Evolutionary conservation across 2,888 invertebrate species (phyloP).

Genomic region (Leucophenga maculata): DNA sequence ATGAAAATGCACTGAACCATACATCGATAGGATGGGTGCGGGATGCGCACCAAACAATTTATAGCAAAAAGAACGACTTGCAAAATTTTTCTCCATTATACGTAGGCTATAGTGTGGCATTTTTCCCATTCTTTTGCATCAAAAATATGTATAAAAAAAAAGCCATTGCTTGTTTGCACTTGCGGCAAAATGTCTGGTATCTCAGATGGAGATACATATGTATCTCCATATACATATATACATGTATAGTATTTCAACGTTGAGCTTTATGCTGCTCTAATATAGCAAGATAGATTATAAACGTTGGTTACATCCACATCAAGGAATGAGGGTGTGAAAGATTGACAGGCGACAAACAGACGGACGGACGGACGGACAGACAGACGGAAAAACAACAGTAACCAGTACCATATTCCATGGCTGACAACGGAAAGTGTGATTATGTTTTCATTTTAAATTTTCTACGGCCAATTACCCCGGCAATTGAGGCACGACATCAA

Average conservation of each 20-base stretch:
- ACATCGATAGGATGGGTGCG: not conserved
- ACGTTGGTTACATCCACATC: slow-evolving; percentile 42
- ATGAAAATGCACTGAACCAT: slow-evolving; percentile 63
- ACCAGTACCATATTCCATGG: slow-evolving; percentile 19
- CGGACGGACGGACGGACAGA: slow-evolving; percentile 18
- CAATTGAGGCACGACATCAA: slow-evolving; percentile 56
- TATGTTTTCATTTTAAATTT: slow-evolving; percentile 73
- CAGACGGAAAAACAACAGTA: slow-evolving; percentile 35
- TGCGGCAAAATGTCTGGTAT: slow-evolving; percentile 23
- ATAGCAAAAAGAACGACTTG: not conserved
- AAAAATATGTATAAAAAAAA: slow-evolving; percentile 9
- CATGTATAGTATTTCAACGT: slow-evolving; percentile 46
- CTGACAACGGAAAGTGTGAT: slow-evolving; percentile 67
- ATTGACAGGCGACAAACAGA: slow-evolving; percentile 24
- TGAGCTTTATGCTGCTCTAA: slow-evolving; percentile 51
- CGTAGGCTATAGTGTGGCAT: not conserved
- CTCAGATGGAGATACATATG: slow-evolving; percentile 43
- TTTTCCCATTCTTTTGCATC: not conserved
- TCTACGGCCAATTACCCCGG: slow-evolving; percentile 72
- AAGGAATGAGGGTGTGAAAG: not conserved
- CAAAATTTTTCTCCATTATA: not conserved
- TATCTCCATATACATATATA: too few relatives aligned
- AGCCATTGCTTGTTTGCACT: slow-evolving; percentile 16
- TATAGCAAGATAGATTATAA: slow-evolving; percentile 48
- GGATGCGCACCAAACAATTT: not conserved